Percentiles rank a stretch among this genome's conserved stretches.
These are phyloP conservation scores for Phyllotreta cruciferae DNA, from an alignment of 2,888 invertebrate species.

Conservation along the genomic window DNA sequence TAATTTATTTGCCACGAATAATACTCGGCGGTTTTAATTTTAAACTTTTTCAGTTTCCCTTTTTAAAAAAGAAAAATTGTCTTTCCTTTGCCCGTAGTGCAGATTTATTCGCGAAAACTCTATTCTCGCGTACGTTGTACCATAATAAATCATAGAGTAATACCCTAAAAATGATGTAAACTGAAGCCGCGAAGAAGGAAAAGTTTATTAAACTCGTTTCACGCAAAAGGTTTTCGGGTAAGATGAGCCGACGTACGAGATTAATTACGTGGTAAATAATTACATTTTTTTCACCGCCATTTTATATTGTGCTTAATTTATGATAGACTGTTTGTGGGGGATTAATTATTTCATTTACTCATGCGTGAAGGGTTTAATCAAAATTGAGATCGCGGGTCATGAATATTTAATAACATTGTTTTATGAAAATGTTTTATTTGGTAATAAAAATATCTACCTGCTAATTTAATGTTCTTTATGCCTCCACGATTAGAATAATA, in stretches of 20 bases:
- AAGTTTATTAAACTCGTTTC: constrained; percentile 19
- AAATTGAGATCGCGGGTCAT: too few species aligned
- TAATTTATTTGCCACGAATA: too few species aligned
- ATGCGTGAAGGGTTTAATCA: too few species aligned
- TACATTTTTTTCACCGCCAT: constrained; percentile 1
- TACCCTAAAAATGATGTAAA: constrained; percentile 12
- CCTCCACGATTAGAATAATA: too few species aligned
- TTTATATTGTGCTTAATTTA: not conserved
- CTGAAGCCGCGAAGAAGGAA: constrained; percentile 7
- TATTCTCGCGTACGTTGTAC: not conserved
- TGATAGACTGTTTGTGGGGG: too few species aligned
- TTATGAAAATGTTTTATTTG: too few species aligned
- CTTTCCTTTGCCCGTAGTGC: not conserved
- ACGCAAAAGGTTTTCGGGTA: constrained; percentile 13
- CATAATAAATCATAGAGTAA: constrained; percentile 16
- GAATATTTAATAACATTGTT: too few species aligned
- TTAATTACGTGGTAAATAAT: constrained; percentile 12
- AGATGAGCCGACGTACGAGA: constrained; percentile 8
- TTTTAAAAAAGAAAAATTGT: constrained; percentile 3
- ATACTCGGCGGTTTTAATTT: too few species aligned
- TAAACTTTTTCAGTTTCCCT: not conserved
- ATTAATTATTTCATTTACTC: too few species aligned
- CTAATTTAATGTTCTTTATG: too few species aligned
- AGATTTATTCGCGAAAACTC: not conserved
- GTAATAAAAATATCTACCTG: too few species aligned